A percentile compares a stretch with the other conserved stretches of the same genome.
Conservation (phyloP, 2,113 vertebrate genomes). For the Stegostoma tigrinum region DNA sequence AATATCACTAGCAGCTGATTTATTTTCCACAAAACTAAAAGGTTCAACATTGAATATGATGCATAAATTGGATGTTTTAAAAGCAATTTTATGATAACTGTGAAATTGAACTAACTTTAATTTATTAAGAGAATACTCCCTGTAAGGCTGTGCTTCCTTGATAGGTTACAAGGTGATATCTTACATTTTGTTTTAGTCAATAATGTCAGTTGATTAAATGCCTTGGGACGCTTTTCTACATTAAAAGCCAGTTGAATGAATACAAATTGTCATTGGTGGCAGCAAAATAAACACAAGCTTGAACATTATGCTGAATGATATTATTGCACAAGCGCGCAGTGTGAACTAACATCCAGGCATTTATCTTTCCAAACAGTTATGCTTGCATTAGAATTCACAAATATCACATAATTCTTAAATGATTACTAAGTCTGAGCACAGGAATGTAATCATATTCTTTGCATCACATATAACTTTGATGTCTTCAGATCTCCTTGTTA, state of each 20-base stretch:
- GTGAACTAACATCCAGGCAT: neutral
- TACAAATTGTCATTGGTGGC: neutral
- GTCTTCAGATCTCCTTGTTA: neutral
- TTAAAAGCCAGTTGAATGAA: neutral
- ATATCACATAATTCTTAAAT: neutral
- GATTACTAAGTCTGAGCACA: neutral
- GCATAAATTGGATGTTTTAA: neutral
- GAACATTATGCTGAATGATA: neutral
- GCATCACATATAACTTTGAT: neutral
- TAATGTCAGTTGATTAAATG: neutral
- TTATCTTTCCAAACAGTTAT: neutral
- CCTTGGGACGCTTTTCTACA: neutral
- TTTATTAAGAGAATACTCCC: neutral
- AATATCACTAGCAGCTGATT: neutral
- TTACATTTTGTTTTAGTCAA: neutral
- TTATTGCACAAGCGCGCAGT: neutral
- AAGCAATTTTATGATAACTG: neutral
- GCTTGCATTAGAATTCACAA: neutral
- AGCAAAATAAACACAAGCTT: neutral
- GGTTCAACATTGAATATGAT: neutral
- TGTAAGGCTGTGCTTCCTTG: neutral
- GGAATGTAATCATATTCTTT: neutral
- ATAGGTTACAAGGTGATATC: neutral
- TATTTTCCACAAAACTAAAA: neutral
- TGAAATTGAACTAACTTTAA: neutral